Conservation (phyloP, 2,888 invertebrate genomes). For the Odontothrips loti region DNA sequence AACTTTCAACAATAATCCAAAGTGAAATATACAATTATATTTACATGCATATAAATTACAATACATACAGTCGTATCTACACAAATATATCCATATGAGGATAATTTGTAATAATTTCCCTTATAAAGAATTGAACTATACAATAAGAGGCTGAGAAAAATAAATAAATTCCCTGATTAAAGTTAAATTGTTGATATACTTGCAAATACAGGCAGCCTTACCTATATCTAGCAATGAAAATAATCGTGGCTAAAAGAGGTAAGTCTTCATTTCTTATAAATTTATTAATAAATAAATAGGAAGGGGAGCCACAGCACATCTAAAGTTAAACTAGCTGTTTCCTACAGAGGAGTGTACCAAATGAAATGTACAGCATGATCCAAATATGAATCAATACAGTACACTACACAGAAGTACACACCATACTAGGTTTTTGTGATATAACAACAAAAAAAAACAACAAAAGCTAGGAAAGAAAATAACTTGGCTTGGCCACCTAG, state of each 20-base stretch:
- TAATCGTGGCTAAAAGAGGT: neutral
- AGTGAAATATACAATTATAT: neutral
- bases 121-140: neutral
- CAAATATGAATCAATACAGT: neutral
- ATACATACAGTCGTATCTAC: neutral
- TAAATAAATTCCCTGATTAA: neutral
- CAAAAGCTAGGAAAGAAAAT: neutral
- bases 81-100: neutral
- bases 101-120: neutral
- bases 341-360: neutral
- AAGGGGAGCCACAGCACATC: neutral
- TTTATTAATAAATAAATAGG: slow-evolving; percentile 18
- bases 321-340: neutral
- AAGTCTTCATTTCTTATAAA: slow-evolving; percentile 15
- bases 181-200: neutral
- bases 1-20: neutral
- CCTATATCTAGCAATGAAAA: neutral
- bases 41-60: neutral
- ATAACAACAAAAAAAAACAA: neutral
- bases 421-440: neutral
- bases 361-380: slow-evolving; percentile 13
- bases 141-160: slow-evolving; percentile 15
- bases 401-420: slow-evolving; percentile 3
- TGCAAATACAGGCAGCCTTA: neutral
- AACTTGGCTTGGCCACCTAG: neutral